A percentile compares a stretch with the other conserved stretches of the same genome.
Evolutionary conservation across 2,888 invertebrate genomes (phyloP).

Genomic region (Volucella zonaria): DNA sequence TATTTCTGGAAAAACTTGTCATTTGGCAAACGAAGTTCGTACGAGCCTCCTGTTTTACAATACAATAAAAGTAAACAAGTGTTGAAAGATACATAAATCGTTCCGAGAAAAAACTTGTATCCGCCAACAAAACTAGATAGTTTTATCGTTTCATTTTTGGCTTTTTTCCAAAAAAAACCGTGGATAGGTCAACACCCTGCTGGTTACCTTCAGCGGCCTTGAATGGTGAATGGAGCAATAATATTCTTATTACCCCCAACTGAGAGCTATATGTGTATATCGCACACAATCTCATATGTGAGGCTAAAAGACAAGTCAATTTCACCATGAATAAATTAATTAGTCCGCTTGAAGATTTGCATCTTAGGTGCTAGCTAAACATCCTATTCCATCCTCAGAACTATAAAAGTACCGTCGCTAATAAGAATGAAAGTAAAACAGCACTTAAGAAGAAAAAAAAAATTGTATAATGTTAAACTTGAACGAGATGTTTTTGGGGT

Average conservation of each 20-base stretch:
- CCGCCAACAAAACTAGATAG: not conserved
- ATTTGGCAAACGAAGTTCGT: conserved; percentile 27
- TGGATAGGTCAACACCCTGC: conserved; percentile 38
- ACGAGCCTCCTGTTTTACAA: conserved; percentile 12
- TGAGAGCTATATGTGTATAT: not conserved
- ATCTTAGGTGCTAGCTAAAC: conserved; percentile 2
- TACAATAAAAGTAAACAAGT: conserved; percentile 1
- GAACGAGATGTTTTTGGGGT: conserved; percentile 12
- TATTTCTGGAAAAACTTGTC: conserved; percentile 9
- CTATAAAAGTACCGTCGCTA: not conserved
- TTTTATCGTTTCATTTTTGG: not conserved
- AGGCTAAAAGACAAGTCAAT: not conserved
- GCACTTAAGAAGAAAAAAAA: not conserved
- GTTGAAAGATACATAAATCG: conserved; percentile 20
- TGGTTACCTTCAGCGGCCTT: conserved; percentile 8
- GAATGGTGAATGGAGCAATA: not conserved
- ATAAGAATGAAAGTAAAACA: conserved; percentile 16
- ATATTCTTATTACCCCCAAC: not conserved
- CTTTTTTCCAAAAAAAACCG: conserved; percentile 13
- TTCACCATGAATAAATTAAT: conserved; percentile 17
- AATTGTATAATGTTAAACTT: not conserved
- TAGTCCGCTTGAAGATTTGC: conserved; percentile 17
- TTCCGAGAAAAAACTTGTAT: not conserved
- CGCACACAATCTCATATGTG: not conserved
- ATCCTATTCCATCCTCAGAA: not conserved